Evolutionary conservation across 2,888 invertebrate species (phyloP).

Genomic region (Metallyticus violacea): DNA sequence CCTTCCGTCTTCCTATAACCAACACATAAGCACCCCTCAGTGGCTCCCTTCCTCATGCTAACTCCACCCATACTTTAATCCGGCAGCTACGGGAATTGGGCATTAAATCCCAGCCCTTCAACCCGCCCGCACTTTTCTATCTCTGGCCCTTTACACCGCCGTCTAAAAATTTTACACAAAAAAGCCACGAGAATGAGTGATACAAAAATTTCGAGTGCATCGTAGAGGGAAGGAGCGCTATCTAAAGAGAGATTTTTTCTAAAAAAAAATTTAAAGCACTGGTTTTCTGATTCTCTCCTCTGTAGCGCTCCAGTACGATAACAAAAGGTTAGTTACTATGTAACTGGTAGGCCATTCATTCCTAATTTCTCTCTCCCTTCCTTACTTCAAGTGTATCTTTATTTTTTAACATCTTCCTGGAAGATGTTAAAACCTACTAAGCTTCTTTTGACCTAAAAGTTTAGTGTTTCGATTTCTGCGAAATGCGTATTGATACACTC

Average conservation of each 20-base stretch:
- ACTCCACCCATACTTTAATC: constrained; percentile 10
- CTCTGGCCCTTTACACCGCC: neutral
- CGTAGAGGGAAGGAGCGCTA: neutral
- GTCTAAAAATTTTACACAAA: neutral
- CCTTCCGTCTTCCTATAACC: neutral
- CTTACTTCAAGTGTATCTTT: neutral
- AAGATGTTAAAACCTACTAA: too few relatives aligned
- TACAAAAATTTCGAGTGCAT: neutral
- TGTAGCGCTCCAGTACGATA: neutral
- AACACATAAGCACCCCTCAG: constrained; percentile 2
- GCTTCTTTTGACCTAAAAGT: too few relatives aligned
- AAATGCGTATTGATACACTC: too few relatives aligned
- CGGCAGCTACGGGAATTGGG: constrained; percentile 10
- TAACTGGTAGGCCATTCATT: neutral
- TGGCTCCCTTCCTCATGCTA: neutral
- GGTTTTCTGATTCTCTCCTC: neutral
- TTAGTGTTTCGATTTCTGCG: too few relatives aligned
- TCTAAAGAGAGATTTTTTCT: neutral
- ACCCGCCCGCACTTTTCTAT: neutral
- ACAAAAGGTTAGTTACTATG: neutral
- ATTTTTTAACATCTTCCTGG: too few relatives aligned
- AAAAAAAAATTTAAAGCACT: neutral
- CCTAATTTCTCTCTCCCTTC: neutral
- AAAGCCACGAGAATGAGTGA: neutral
- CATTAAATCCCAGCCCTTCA: constrained; percentile 1